Base-by-base conservation (phyloP, 2,113 vertebrate species). In the Dipodomys spectabilis region DNA sequence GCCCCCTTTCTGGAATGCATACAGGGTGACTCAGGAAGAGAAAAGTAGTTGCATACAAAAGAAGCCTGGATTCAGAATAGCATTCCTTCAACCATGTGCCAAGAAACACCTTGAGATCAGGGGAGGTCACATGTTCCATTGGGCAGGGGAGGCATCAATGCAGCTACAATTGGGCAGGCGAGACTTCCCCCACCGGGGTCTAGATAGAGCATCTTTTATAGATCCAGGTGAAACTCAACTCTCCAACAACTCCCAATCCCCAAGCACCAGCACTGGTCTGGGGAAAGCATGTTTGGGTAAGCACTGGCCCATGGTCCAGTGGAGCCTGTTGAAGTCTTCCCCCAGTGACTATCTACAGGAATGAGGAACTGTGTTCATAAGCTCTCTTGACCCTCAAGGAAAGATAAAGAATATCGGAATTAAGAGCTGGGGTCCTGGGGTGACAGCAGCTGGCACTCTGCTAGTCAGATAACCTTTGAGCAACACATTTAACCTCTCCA, bases 181-280 rank as follows among this genome's bases (percentile, higher is more conserved):
- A 45, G 62, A 57, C 7, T 7, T 10, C 20, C 9, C 9, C 45
- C 35, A 28, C 68, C 28, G 28, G 60, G 23, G 35, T 72, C 64
- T 49, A 86, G 88, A 86, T 82, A 94, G 65, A 82, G 12, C 20
- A 87, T 35, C 60, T 72, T 86, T 84, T 35, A 60, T 86, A 62
- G 74, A 0, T 13, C n/a, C 30, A 12, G 67, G 74, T 44, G 28
- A 91, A 79, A 79, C 18, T 82, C 79, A 15, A 27, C 77, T 35
- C 22, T 79, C 49, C 3, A 74, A 80, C 80, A 86, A 93, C 62
- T 90, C 80, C 30, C n/a, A n/a, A 0, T 71, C 85, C 16, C 69
- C 22, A 69, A 27, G 49, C 2, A 10, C 57, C 27, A 9, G 32
- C 28, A 60, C 62, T 65, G 35, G 49, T 72, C 83, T 53, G 75